phyloP scores from a whole-genome alignment of 2,113 vertebrate species.

The Ameiurus melas region DNA sequence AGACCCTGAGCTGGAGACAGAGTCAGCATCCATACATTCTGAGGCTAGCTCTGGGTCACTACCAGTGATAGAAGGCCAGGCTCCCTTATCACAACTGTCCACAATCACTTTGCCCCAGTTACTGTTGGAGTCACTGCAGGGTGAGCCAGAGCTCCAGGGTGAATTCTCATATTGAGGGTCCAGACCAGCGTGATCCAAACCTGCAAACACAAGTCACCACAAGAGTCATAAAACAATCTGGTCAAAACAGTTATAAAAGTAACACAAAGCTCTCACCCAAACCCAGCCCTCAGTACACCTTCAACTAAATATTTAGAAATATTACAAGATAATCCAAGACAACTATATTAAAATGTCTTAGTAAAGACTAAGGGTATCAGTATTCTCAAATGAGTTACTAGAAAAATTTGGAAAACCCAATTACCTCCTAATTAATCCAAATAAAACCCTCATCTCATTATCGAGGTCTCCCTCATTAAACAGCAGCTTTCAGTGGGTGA shows the following conservation, averaged over 20 bases:
- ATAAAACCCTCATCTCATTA: not conserved
- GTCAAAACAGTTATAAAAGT: not conserved
- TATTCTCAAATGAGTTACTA: not conserved
- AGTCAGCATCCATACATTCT: conserved; percentile 96
- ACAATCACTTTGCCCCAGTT: conserved; percentile 92
- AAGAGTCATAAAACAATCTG: not conserved
- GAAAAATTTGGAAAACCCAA: not conserved
- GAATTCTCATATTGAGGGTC: conserved; percentile 95
- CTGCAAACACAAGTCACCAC: conserved; percentile 64
- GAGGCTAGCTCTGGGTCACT: conserved; percentile 87
- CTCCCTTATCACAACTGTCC: conserved; percentile 84
- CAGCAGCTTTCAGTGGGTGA: not conserved
- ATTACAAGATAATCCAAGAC: not conserved
- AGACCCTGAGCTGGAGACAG: conserved; percentile 85
- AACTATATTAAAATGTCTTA: not conserved
- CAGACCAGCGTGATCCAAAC: conserved; percentile 87
- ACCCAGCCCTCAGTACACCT: no score
- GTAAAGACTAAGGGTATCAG: not conserved
- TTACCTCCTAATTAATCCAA: not conserved
- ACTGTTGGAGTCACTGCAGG: conserved; percentile 86
- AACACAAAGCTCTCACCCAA: not conserved
- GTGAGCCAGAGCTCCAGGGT: conserved; percentile 88
- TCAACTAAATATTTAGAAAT: not conserved
- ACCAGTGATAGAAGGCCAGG: conserved; percentile 84
- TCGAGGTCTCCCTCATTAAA: not conserved